Conservation (phyloP, 2,888 invertebrate species). For the Tiliacea citrago region DNA sequence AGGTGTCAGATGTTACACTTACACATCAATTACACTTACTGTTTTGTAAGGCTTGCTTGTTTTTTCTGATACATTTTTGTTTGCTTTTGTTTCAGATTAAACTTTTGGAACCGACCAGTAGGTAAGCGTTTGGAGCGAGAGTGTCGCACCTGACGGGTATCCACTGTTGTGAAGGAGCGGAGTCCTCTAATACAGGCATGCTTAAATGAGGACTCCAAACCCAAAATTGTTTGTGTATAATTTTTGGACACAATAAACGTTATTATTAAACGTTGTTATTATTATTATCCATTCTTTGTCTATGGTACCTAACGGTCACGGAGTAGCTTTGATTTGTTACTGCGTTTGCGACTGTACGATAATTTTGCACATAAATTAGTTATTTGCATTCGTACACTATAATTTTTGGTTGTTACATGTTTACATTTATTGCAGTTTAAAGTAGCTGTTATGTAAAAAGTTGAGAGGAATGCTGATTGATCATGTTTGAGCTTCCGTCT, state of each 20-base stretch:
- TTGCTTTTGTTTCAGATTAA: no score
- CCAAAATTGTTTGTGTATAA: no score
- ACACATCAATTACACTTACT: no score
- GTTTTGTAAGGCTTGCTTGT: no score
- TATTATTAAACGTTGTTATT: no score
- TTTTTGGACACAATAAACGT: no score
- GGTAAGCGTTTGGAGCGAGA: not conserved
- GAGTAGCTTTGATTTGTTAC: conserved; percentile 53
- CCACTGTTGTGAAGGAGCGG: no score
- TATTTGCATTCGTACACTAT: conserved; percentile 55
- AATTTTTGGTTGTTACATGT: conserved; percentile 54
- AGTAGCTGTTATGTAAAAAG: conserved; percentile 31
- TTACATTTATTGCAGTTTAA: conserved; percentile 44
- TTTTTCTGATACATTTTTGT: no score
- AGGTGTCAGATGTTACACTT: no score
- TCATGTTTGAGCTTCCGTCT: not conserved
- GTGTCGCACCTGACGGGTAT: conserved; percentile 20
- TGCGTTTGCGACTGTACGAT: conserved; percentile 44
- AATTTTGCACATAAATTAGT: conserved; percentile 51
- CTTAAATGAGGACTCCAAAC: no score
- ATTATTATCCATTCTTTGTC: not conserved
- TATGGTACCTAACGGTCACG: conserved; percentile 40
- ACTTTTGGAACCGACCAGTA: no score
- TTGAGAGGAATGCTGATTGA: conserved; percentile 4
- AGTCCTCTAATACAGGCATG: no score